phyloP scores from a whole-genome alignment of 2,797 vertebrate genomes.

The Tachyglossus aculeatus region DNA sequence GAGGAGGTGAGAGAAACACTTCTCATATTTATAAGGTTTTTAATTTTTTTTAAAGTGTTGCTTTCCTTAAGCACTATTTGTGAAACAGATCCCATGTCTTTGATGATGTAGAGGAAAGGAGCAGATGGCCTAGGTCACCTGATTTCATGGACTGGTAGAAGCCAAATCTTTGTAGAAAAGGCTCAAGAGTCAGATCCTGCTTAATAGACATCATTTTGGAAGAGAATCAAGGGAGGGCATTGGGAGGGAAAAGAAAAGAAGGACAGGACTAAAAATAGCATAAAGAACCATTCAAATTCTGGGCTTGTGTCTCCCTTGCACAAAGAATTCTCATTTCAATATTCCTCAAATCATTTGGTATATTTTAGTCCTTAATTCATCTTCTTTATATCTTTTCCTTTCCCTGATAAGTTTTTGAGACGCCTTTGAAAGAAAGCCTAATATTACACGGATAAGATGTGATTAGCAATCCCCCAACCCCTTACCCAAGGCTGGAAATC shows the following conservation, averaged over 20 bases:
- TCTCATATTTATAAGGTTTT: background rate
- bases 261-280: background rate
- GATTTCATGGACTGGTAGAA: conserved; percentile 1
- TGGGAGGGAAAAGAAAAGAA: background rate
- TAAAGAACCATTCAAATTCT: background rate
- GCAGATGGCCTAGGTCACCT: conserved; percentile 56
- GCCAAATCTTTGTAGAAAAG: background rate
- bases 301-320: too few species aligned
- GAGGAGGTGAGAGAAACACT: conserved; percentile 23
- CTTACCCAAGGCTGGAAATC: background rate
- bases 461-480: conserved; percentile 24
- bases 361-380: conserved; percentile 49
- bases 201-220: conserved; percentile 36
- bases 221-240: too few species aligned
- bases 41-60: background rate
- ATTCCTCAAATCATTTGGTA: conserved; percentile 21
- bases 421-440: conserved; percentile 59
- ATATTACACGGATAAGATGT: conserved; percentile 31
- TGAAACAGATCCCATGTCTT: conserved; percentile 33
- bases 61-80: background rate
- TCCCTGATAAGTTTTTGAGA: conserved; percentile 37
- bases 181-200: background rate
- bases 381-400: conserved; percentile 40
- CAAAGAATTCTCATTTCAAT: conserved; percentile 33
- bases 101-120: conserved; percentile 38